Conservation (phyloP, 2,888 invertebrate species). For the Horisme vitalbata region DNA sequence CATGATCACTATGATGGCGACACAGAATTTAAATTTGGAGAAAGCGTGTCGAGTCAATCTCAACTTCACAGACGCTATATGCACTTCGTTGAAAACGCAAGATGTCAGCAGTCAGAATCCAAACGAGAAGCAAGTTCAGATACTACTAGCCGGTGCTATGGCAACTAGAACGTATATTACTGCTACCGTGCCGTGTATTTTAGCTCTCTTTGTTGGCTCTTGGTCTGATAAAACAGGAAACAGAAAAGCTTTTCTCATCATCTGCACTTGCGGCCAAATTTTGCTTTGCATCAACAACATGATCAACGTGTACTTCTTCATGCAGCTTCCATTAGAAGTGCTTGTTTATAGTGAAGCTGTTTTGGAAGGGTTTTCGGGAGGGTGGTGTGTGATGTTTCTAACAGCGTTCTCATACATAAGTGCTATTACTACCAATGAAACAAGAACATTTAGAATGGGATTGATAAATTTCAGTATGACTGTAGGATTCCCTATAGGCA, state of each 20-base stretch:
- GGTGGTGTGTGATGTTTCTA: constrained; percentile 92
- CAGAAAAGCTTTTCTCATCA: constrained; percentile 88
- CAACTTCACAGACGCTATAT: constrained; percentile 86
- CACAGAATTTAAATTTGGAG: constrained; percentile 91
- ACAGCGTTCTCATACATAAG: constrained; percentile 92
- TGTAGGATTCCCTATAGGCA: constrained; percentile 93
- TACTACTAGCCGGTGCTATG: constrained; percentile 87
- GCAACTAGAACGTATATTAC: constrained; percentile 92
- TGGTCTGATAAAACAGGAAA: constrained; percentile 87
- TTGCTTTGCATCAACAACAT: constrained; percentile 87
- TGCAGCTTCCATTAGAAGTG: constrained; percentile 88
- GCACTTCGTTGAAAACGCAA: constrained; percentile 86
- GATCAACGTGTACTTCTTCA: constrained; percentile 88
- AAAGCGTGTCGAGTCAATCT: constrained; percentile 93
- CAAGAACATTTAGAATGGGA: constrained; percentile 91
- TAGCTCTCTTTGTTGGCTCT: constrained; percentile 91
- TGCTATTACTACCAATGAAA: constrained; percentile 89
- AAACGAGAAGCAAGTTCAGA: constrained; percentile 85
- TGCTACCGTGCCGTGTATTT: constrained; percentile 88
- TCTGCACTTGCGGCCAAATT: constrained; percentile 88
- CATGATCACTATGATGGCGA: constrained; percentile 85
- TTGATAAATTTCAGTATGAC: constrained; percentile 93
- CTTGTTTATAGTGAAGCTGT: constrained; percentile 88
- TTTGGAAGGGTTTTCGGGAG: constrained; percentile 89
- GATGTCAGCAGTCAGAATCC: constrained; percentile 79